Conservation (phyloP, 2,113 vertebrate species). For the Piprites chloris region DNA sequence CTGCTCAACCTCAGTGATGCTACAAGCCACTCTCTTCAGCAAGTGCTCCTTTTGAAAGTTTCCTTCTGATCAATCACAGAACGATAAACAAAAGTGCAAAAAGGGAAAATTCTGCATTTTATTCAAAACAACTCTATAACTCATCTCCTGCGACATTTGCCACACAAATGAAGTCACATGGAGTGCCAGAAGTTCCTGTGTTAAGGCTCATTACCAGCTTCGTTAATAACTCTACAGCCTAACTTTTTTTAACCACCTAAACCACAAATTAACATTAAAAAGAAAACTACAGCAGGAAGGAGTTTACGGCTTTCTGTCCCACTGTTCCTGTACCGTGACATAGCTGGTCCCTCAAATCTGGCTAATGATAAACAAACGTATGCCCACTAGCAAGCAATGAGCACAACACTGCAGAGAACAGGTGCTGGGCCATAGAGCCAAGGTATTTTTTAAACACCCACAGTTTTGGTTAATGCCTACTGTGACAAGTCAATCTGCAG, state of each 20-base stretch:
- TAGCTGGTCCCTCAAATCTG: neutral
- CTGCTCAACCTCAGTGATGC: neutral
- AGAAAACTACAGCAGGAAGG: neutral
- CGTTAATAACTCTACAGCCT: neutral
- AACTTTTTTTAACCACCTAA: neutral
- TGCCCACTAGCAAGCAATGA: neutral
- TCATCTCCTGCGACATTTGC: neutral
- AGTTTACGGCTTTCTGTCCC: neutral
- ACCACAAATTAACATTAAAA: neutral
- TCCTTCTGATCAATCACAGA: neutral
- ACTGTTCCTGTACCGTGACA: neutral
- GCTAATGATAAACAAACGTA: neutral
- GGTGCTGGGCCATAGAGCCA: neutral
- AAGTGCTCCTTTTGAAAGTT: neutral
- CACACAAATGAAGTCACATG: neutral
- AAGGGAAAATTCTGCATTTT: neutral
- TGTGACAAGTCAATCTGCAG: neutral
- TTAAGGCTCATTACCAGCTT: neutral
- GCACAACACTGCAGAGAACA: neutral
- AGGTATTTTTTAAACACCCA: neutral
- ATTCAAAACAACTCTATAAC: neutral
- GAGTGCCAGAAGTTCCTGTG: neutral
- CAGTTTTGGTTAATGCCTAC: neutral
- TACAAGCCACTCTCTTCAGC: accelerated
- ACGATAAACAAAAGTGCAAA: neutral